Evolutionary conservation across 2,888 invertebrate genomes (phyloP).

Genomic region (Clostera curtula): DNA sequence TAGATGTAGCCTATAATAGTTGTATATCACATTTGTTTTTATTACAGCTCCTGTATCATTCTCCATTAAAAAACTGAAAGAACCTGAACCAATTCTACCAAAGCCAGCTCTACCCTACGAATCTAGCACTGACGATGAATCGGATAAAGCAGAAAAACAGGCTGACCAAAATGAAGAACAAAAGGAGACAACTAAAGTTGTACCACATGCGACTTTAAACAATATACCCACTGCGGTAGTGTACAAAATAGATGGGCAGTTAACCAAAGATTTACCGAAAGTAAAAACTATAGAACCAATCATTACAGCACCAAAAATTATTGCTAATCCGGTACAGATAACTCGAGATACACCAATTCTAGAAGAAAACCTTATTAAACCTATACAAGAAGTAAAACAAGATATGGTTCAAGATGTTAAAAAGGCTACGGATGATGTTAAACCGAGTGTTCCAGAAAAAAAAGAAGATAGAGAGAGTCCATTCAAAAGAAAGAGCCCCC

Average conservation of each 20-base stretch:
- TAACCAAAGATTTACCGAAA: slow-evolving; percentile 31
- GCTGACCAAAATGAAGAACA: slow-evolving; percentile 22
- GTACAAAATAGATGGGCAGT: slow-evolving; percentile 49
- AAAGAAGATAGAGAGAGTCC: slow-evolving; percentile 16
- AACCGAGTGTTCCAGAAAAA: slow-evolving; percentile 11
- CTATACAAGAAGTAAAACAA: slow-evolving; percentile 5
- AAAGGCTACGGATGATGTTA: slow-evolving; percentile 12
- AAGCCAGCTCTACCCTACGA: slow-evolving; percentile 86
- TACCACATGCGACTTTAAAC: slow-evolving; percentile 20
- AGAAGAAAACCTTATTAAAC: slow-evolving; percentile 19
- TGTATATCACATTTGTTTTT: slow-evolving; percentile 5
- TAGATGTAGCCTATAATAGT: background rate
- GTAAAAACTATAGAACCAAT: slow-evolving; percentile 22
- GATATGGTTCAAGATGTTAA: slow-evolving; percentile 9
- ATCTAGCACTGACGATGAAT: slow-evolving; percentile 81
- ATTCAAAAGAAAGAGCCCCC: slow-evolving; percentile 16
- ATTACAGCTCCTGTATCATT: slow-evolving; percentile 84
- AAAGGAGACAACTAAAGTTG: slow-evolving; percentile 21
- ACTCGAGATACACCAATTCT: slow-evolving; percentile 19
- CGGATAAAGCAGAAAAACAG: slow-evolving; percentile 34
- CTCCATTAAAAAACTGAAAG: slow-evolving; percentile 88
- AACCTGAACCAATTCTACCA: slow-evolving; percentile 77
- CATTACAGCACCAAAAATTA: slow-evolving; percentile 2
- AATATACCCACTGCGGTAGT: slow-evolving; percentile 44
- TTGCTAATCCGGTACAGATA: slow-evolving; percentile 10